Percentiles rank a stretch among this genome's conserved stretches.
These are phyloP conservation scores for Noctua fimbriata DNA, from an alignment of 2,888 invertebrate species.

Conservation along the genomic window DNA sequence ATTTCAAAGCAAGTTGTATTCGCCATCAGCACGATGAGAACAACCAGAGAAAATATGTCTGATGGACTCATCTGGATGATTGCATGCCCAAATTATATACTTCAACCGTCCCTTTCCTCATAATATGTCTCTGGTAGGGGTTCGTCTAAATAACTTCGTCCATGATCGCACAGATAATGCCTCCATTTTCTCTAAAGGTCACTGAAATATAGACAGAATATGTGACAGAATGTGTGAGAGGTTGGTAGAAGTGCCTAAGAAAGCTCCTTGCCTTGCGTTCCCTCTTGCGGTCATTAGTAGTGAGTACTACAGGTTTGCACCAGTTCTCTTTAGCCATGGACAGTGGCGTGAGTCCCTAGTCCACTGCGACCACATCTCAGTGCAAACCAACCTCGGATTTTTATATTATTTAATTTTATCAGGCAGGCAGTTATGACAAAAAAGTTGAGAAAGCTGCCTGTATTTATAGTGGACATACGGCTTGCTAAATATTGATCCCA, in stretches of 20 bases:
- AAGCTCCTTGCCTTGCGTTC: neutral
- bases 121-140: neutral
- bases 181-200: neutral
- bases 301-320: too few relatives aligned
- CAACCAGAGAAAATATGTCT: too few relatives aligned
- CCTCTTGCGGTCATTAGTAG: neutral
- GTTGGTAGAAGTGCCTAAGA: too few relatives aligned
- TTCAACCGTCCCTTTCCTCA: neutral
- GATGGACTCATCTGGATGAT: neutral
- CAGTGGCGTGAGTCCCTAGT: neutral
- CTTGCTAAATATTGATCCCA: too few relatives aligned
- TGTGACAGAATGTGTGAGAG: too few relatives aligned
- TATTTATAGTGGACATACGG: too few relatives aligned
- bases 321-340: neutral
- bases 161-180: accelerated
- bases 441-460: too few relatives aligned
- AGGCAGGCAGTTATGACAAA: too few relatives aligned
- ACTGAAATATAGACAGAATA: neutral
- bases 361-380: neutral
- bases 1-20: neutral
- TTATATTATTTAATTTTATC: too few relatives aligned
- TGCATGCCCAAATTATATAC: neutral
- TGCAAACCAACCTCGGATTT: neutral
- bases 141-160: neutral
- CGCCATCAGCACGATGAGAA: neutral